Evolutionary conservation across 1,140 invertebrate genomes (phyloP).

Genomic region (Saccostrea glomerata): DNA sequence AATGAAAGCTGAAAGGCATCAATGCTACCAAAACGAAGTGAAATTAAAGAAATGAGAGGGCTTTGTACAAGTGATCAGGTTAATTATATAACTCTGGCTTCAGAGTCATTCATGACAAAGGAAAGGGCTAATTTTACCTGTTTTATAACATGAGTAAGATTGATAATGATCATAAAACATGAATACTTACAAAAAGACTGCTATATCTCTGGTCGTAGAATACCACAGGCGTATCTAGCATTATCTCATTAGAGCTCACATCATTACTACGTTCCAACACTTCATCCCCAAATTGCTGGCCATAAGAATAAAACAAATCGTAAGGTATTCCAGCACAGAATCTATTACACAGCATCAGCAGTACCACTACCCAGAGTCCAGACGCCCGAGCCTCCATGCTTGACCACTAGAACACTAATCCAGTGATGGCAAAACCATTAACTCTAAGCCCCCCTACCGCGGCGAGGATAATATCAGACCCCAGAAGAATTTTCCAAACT

Average conservation of each 20-base stretch:
- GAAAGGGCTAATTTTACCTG: neutral
- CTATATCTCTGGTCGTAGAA: slow-evolving; percentile 87
- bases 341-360: neutral
- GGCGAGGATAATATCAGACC: neutral
- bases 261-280: slow-evolving; percentile 73
- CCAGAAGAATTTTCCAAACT: neutral
- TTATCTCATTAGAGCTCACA: slow-evolving; percentile 78
- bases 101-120: neutral
- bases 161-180: neutral
- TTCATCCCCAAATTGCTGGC: slow-evolving; percentile 52
- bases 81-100: too few species aligned
- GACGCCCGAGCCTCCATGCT: neutral
- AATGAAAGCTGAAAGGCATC: neutral
- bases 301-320: slow-evolving; percentile 63
- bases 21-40: neutral
- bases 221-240: slow-evolving; percentile 83
- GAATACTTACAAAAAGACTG: slow-evolving; percentile 86
- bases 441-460: neutral
- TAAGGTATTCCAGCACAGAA: slow-evolving; percentile 42
- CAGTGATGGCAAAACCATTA: neutral
- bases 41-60: too few species aligned
- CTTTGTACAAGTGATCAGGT: too few species aligned
- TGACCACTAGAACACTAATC: slow-evolving; percentile 14
- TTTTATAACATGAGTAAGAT: neutral
- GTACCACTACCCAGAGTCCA: neutral